Base-by-base conservation (phyloP, 2,113 vertebrate species). In the Odontesthes bonariensis region DNA sequence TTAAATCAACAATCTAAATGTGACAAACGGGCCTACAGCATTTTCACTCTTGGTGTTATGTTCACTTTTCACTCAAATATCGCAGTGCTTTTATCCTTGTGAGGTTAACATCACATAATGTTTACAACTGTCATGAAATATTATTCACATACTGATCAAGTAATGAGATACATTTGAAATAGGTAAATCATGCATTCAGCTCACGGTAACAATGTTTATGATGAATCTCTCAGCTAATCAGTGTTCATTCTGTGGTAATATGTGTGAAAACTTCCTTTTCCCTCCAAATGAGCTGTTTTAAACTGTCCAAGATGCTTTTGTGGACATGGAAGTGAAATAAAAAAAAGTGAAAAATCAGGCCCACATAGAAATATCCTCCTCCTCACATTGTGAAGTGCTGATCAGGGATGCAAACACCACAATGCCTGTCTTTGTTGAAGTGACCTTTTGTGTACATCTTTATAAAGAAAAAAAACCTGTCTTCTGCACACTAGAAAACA, bases 301-400 rank as follows among this genome's bases (percentile, higher is more conserved):
- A 55, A 69, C 4, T 23, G 40, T 19, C 20, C 14, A 32, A 63
- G 57, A 22, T 8, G 27, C n/a, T 56, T 53, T n/a, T 3, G 52
- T 56, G 54, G 32, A 42, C n/a, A 47, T 4, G 14, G 20, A 22
- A 23, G 0, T 8, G 38, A n/a, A 62, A 11, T 47, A 55, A 56
- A 64, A 73, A 66, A 57, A 69, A 31, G 58, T 8, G 51, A 52
- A 59, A 58, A 62, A 56, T 27, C 3, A 27, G 27, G 27, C 27
- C 27, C 27, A 27, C 27, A 3, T 27, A 27, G 17, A 59, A 80
- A 84, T 52, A 71, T 80, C 75, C 75, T 78, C 65, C 73, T 70
- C 49, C 53, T 61, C 40, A 40, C 61, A 65, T 47, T 72, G 51
- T 59, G 1, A 65, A 56, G 27, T 58, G 49, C 56, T 11, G 3